Evolutionary conservation across 2,888 invertebrate species (phyloP).

Genomic region (Dynastes tityus): DNA sequence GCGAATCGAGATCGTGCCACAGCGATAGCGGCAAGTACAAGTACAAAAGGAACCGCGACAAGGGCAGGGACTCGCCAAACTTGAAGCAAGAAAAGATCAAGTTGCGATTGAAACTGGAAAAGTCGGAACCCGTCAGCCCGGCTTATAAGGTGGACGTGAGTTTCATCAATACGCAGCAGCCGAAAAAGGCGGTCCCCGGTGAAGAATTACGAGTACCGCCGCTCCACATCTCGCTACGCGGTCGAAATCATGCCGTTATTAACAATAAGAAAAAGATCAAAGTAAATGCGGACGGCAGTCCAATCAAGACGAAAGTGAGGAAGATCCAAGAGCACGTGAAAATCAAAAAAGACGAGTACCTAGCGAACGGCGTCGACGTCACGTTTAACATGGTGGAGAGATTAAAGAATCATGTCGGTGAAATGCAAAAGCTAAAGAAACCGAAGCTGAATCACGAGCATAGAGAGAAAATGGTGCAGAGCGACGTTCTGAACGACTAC

Average conservation of each 20-base stretch:
- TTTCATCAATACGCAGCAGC: slow-evolving; percentile 77
- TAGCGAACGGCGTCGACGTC: slow-evolving; percentile 42
- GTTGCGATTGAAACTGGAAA: slow-evolving; percentile 86
- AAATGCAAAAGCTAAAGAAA: slow-evolving; percentile 64
- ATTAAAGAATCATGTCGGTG: slow-evolving; percentile 54
- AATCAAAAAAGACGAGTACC: slow-evolving; percentile 42
- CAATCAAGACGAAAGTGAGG: slow-evolving; percentile 62
- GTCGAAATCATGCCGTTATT: slow-evolving; percentile 89
- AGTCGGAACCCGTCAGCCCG: slow-evolving; percentile 84
- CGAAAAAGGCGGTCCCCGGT: slow-evolving; percentile 67
- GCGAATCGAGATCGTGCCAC: slow-evolving; percentile 65
- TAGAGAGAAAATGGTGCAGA: slow-evolving; percentile 37
- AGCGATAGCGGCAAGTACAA: slow-evolving; percentile 66
- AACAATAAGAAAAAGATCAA: slow-evolving; percentile 80
- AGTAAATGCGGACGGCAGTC: slow-evolving; percentile 62
- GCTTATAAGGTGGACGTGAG: slow-evolving; percentile 88
- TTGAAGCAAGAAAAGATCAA: slow-evolving; percentile 83
- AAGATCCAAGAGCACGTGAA: slow-evolving; percentile 60
- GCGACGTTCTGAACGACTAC: background rate
- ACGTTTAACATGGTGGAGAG: slow-evolving; percentile 48
- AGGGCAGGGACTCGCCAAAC: slow-evolving; percentile 67
- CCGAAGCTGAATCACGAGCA: slow-evolving; percentile 63
- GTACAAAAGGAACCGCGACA: slow-evolving; percentile 58
- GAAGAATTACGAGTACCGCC: slow-evolving; percentile 91
- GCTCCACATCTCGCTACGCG: slow-evolving; percentile 88